phyloP scores from a whole-genome alignment of 2,888 invertebrate species.

The Pheosia tremula region DNA sequence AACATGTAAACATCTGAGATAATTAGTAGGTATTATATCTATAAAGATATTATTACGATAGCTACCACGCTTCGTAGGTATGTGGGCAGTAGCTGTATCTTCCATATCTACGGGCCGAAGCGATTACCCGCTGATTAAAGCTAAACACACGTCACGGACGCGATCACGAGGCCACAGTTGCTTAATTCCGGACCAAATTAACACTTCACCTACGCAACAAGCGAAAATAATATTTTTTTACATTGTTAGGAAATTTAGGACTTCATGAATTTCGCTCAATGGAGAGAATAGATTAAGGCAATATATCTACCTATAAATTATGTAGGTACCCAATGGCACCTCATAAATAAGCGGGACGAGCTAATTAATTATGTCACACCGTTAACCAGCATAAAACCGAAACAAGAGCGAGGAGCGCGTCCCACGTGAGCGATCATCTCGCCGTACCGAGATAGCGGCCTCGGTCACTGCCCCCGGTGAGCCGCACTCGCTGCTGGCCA shows the following conservation, averaged over 20 bases:
- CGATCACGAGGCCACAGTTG: slow-evolving; percentile 32
- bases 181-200: slow-evolving; percentile 19
- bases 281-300: too few relatives aligned
- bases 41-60: too few relatives aligned
- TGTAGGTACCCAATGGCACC: background rate
- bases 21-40: too few relatives aligned
- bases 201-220: slow-evolving; percentile 12
- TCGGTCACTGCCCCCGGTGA: slow-evolving; percentile 65
- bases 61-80: too few relatives aligned
- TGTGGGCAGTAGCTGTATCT: too few relatives aligned
- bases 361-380: background rate
- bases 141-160: slow-evolving; percentile 36
- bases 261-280: too few relatives aligned
- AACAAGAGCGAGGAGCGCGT: slow-evolving; percentile 24
- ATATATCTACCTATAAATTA: too few relatives aligned
- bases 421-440: slow-evolving; percentile 36
- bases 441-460: slow-evolving; percentile 53
- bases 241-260: too few relatives aligned
- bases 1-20: too few relatives aligned
- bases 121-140: slow-evolving; percentile 10
- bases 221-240: slow-evolving; percentile 22
- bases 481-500: slow-evolving; percentile 19
- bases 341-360: slow-evolving; percentile 5
- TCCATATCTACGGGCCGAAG: background rate
- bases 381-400: slow-evolving; percentile 1